These are phyloP conservation scores for Watsonalla cultraria DNA, from an alignment of 2,888 invertebrate species.

Conservation along the genomic window DNA sequence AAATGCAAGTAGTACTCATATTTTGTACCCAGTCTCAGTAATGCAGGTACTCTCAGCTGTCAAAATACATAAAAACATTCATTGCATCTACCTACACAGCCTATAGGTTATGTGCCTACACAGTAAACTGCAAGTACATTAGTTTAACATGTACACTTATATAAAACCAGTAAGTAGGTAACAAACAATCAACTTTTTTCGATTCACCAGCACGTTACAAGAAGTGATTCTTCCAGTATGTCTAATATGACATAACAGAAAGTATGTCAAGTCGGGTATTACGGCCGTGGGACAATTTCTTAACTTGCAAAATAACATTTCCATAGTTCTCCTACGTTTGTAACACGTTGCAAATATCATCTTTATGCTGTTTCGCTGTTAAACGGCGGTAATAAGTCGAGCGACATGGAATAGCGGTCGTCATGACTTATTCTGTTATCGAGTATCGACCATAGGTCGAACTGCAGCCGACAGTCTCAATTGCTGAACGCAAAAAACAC, in stretches of 20 bases:
- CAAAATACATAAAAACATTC: too few relatives aligned
- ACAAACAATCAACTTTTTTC: constrained; percentile 36
- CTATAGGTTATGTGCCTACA: background rate
- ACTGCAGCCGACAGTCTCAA: constrained; percentile 19
- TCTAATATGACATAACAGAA: constrained; percentile 56
- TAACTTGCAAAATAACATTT: constrained; percentile 32
- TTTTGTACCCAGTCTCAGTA: too few relatives aligned
- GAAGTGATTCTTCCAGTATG: constrained; percentile 23
- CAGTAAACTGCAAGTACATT: background rate
- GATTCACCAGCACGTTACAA: constrained; percentile 24
- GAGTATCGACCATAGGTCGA: constrained; percentile 45
- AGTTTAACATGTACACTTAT: constrained; percentile 19
- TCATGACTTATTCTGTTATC: constrained; percentile 25
- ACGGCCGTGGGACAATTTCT: constrained; percentile 20
- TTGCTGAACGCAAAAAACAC: constrained; percentile 17
- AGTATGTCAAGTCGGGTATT: constrained; percentile 48
- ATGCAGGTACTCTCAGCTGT: too few relatives aligned
- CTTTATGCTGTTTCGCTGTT: background rate
- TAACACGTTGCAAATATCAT: background rate
- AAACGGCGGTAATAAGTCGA: constrained; percentile 10
- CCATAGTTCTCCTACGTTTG: constrained; percentile 12
- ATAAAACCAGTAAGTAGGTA: constrained; percentile 39
- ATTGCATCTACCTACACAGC: background rate
- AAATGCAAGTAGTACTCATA: too few relatives aligned
- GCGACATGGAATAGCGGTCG: constrained; percentile 22